phyloP scores from a whole-genome alignment of 2,113 vertebrate genomes.

The Chrysemys picta region DNA sequence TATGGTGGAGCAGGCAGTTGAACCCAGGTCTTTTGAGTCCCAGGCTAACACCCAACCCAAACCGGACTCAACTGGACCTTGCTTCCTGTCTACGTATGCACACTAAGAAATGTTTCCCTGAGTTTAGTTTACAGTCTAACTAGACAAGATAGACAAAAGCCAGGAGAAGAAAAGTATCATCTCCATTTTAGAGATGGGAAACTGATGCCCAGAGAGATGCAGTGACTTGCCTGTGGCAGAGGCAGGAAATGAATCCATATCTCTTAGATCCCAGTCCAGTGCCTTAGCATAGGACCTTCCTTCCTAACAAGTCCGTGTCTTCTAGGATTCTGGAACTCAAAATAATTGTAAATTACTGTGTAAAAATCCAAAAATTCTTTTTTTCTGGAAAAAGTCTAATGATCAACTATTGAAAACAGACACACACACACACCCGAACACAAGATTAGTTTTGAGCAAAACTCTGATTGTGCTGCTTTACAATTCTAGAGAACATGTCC shows the following conservation, averaged over 20 bases:
- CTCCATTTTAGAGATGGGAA: conserved; percentile 8
- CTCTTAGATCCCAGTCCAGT: not conserved
- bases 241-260: not conserved
- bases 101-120: not conserved
- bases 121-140: not conserved
- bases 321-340: not conserved
- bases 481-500: not conserved
- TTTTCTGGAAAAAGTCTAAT: not conserved
- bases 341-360: not conserved
- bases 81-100: not conserved
- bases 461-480: not conserved
- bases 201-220: not conserved
- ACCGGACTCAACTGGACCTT: not conserved
- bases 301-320: not conserved
- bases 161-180: not conserved
- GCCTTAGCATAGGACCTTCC: not conserved
- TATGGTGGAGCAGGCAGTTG: not conserved
- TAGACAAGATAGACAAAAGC: not conserved
- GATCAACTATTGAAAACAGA: not conserved
- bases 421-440: not conserved
- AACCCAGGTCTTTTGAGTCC: not conserved
- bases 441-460: not conserved
- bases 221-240: not conserved
- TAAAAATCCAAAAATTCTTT: not conserved
- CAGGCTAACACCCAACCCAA: not conserved